phyloP scores from a whole-genome alignment of 2,113 vertebrate species.

The Pandion haliaetus region DNA sequence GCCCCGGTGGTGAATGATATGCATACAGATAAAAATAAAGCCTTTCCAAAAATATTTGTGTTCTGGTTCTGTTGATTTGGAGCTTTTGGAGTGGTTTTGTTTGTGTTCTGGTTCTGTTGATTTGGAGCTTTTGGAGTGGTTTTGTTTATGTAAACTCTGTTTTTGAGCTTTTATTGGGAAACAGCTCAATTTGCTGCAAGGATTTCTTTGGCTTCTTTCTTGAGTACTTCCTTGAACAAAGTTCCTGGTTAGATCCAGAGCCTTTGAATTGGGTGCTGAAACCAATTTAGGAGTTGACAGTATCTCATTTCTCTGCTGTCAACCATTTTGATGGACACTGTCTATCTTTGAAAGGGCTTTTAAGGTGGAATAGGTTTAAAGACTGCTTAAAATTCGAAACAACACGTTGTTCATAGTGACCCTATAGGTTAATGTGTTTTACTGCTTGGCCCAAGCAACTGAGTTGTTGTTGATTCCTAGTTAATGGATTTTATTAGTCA shows the following conservation, averaged over 20 bases:
- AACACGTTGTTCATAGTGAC: neutral
- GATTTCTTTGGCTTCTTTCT: neutral
- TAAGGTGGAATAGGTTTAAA: neutral
- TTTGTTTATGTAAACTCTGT: neutral
- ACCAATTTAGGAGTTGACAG: neutral
- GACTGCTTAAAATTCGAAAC: neutral
- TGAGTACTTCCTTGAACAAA: neutral
- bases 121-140: neutral
- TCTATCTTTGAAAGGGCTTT: neutral
- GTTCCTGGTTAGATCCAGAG: neutral
- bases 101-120: neutral
- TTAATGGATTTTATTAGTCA: neutral
- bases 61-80: neutral
- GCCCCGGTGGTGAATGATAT: neutral
- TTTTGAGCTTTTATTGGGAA: neutral
- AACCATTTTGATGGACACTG: neutral
- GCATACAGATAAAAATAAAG: neutral
- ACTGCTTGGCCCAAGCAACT: neutral
- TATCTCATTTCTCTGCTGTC: neutral
- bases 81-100: neutral
- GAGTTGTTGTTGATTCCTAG: neutral
- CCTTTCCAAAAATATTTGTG: neutral
- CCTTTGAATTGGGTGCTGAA: neutral
- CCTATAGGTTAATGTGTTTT: neutral
- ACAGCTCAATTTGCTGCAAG: neutral